Base-by-base conservation (phyloP, 2,113 vertebrate genomes). In the Odontesthes bonariensis region DNA sequence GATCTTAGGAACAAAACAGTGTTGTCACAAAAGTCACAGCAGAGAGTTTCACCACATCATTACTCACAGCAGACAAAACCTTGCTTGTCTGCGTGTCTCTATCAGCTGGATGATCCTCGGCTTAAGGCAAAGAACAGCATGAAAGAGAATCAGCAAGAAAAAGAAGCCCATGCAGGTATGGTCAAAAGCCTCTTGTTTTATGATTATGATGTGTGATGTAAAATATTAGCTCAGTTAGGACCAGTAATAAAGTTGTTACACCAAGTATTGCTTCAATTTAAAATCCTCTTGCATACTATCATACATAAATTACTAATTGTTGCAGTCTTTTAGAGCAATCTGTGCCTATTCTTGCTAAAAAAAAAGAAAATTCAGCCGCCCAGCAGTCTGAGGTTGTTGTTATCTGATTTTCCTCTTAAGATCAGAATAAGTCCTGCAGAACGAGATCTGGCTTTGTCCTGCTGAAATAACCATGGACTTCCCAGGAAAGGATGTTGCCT, bases 41-140 rank as follows among this genome's bases (percentile, higher is more conserved):
- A 67, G 52, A 79, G 51, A 55, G 33, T 62, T 58, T 46, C 13
- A 55, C 16, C 46, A 10, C 0, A 5, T 72, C 17, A 14, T 63
- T 92, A 94, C 93, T 94, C 89, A 95, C 94, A 75, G 88, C 78
- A 84, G 92, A 86, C 73, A 88, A 68, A 77, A 66, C 49, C 63
- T 40, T 57, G 69, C 69, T 75, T 68, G 74, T 86, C 83, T 58
- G 82, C 57, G 11, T 67, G 3, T 47, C 69, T 82, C 13, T 77
- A 62, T 86, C 81, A 75, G 73, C 58, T 55, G 60, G 72, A 61
- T 46, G 82, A 42, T 89, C 82, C 69, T 92, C 82, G 78, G 62
- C 88, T 91, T 88, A 52, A 66, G 73, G 74, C 70, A 79, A 73
- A 77, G 56, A 46, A 77, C 22, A 69, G 63, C 49, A 73, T 67